Evolutionary conservation across 2,113 vertebrate species (phyloP), one percentile per base, ranked within the genome.

Genomic region (Origma solitaria): DNA sequence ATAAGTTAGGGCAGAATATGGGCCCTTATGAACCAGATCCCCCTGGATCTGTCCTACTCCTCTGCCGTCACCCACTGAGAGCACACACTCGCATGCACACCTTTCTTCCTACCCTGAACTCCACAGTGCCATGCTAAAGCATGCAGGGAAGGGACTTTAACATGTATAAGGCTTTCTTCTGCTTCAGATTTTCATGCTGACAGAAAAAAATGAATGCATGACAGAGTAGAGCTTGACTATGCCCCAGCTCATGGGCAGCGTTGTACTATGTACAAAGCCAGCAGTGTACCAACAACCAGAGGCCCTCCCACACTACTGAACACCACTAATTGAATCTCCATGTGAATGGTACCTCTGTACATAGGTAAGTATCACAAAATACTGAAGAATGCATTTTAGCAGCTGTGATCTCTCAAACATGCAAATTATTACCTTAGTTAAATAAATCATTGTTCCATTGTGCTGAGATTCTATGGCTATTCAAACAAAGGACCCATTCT

Each of bases 1-100:
- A 1, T 35, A 23, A 62, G 4, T 31, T 30, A 65, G 40, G 40
- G 44, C 22, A 69, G 44, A 81, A 42, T 24, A 15, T 6, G 15
- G 7, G 28, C 28, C 44, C 21, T 23, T 13, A 54, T 0, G 3
- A 62, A 50, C 37, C 10, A 2, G 24, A 38, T 22, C 3, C 8
- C 15, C 37, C 12, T 25, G 38, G 33, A 49, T 21, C 40, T 49
- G 31, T 33, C 33, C 76, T 27, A 9, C 18, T 51, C 17, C 51
- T 64, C 42, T 61, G 66, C 38, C 6, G 2, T 58, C 58, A 72
- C 50, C n/a, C 33, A 33, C 37, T 35, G 37, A 65, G 19, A 64
- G 13, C 6, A 50, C 30, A 50, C 0, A 0, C 28, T 44, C 9
- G 1, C 57, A 27, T 10, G 24, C 49, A 66, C 62, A 47, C 23